These are phyloP conservation scores for Seira musarum DNA, from an alignment of 2,888 invertebrate genomes.

Conservation along the genomic window DNA sequence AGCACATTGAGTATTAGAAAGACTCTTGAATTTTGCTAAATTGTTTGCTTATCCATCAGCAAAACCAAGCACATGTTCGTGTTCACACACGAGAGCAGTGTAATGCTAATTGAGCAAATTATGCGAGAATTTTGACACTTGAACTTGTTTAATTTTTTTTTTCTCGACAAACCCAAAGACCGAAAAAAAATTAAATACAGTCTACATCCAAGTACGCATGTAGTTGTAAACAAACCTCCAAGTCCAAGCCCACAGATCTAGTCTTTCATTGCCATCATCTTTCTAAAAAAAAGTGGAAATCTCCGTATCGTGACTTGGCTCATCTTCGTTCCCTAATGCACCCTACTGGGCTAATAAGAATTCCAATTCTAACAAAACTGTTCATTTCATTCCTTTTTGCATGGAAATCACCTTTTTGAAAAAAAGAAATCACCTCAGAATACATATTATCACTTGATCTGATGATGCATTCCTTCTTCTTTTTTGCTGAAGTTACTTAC, in stretches of 20 bases:
- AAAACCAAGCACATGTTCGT: background rate
- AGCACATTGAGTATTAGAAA: background rate
- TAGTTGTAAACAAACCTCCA: background rate
- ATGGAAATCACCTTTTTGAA: background rate
- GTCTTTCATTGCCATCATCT: background rate
- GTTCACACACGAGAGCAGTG: background rate
- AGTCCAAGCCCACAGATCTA: background rate
- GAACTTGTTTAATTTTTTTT: background rate
- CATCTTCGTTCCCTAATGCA: background rate
- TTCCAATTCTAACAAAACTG: background rate
- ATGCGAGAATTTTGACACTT: background rate
- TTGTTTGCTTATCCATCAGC: background rate
- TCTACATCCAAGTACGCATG: background rate
- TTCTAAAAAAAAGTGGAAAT: background rate
- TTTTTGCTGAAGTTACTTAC: background rate
- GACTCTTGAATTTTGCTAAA: background rate
- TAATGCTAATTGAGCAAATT: background rate
- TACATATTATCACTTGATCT: background rate
- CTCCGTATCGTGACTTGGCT: background rate
- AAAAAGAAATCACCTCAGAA: background rate
- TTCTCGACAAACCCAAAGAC: background rate
- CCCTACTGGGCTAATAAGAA: background rate
- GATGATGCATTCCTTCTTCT: background rate
- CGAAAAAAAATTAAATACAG: background rate
- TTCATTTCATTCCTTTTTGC: background rate